Conservation (phyloP, 1,140 invertebrate genomes). For the Caenorhabditis remanei region DNA sequence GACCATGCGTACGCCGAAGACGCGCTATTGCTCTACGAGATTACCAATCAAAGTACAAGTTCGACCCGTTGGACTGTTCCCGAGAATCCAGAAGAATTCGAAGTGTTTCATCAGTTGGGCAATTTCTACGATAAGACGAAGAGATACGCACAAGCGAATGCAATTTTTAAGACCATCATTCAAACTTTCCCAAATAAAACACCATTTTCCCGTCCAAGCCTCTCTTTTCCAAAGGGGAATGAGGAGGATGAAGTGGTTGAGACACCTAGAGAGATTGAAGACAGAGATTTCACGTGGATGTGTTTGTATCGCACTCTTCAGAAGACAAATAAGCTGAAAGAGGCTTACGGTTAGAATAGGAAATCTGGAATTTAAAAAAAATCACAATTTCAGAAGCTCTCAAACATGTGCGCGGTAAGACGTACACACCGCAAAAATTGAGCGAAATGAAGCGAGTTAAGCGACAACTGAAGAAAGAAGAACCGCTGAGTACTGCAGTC, state of each 20-base stretch:
- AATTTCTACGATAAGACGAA: conserved; percentile 36
- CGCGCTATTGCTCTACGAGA: not conserved
- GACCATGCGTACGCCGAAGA: conserved; percentile 15
- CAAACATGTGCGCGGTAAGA: not conserved
- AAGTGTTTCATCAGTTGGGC: not conserved
- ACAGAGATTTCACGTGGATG: not conserved
- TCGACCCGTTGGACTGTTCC: not conserved
- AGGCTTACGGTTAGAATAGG: conserved; percentile 21
- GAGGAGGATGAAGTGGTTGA: not conserved
- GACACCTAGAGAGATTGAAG: no score
- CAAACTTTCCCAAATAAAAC: not conserved
- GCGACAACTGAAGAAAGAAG: not conserved
- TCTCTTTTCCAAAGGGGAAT: not conserved
- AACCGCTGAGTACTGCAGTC: no score
- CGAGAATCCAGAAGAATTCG: not conserved
- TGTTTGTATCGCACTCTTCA: not conserved
- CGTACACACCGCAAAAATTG: no score
- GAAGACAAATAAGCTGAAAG: not conserved
- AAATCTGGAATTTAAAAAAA: no score
- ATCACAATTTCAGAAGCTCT: not conserved
- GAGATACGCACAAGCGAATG: conserved; percentile 4
- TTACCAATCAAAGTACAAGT: not conserved
- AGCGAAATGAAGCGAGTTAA: not conserved
- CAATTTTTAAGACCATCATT: not conserved
- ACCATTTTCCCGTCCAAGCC: not conserved